Percentiles rank a stretch among this genome's conserved stretches.
These are phyloP conservation scores for Chascanopsetta lugubris DNA, from an alignment of 2,113 vertebrate species.

Conservation along the genomic window DNA sequence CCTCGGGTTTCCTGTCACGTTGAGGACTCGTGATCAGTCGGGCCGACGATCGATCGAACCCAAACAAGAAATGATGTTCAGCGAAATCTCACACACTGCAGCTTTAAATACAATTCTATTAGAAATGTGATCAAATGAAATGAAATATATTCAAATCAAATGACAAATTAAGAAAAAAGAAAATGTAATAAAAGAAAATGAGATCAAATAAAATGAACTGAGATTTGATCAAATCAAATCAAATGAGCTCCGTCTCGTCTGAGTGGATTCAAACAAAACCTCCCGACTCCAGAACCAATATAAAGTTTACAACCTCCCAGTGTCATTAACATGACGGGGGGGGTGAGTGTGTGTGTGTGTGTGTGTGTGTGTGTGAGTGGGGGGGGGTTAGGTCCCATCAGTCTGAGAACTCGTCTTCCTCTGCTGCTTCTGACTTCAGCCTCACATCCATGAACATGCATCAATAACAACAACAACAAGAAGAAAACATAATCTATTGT, in stretches of 20 bases:
- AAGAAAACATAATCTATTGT: too few species aligned
- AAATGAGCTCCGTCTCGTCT: too few species aligned
- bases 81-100: too few species aligned
- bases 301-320: constrained; percentile 71
- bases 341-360: constrained; percentile 58
- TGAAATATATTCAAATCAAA: too few species aligned
- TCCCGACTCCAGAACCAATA: constrained; percentile 54
- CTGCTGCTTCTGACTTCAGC: neutral
- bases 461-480: too few species aligned
- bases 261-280: constrained; percentile 41
- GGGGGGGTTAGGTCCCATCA: neutral
- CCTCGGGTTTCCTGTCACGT: neutral
- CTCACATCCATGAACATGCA: neutral
- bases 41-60: neutral
- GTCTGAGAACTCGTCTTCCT: constrained; percentile 12
- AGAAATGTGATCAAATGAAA: too few species aligned
- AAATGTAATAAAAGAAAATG: too few species aligned
- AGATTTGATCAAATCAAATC: too few species aligned
- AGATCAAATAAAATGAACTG: too few species aligned
- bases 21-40: neutral
- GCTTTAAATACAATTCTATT: too few species aligned
- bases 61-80: too few species aligned
- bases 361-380: neutral
- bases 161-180: too few species aligned
- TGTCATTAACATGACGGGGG: constrained; percentile 69